phyloP scores from a whole-genome alignment of 1,140 invertebrate species.

The Ceratitis capitata region DNA sequence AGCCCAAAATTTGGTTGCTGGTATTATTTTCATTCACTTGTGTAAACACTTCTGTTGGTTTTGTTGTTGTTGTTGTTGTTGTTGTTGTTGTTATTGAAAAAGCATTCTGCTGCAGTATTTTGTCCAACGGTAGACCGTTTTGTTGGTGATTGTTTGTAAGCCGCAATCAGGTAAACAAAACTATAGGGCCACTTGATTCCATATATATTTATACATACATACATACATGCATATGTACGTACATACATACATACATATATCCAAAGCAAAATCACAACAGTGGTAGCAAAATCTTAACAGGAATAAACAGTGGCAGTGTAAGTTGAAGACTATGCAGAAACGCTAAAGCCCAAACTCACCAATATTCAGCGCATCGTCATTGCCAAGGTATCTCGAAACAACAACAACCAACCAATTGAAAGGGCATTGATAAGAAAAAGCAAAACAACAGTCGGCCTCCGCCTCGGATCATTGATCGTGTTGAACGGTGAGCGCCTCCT shows the following conservation, averaged over 20 bases:
- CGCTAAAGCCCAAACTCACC: background rate
- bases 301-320: background rate
- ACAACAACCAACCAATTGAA: background rate
- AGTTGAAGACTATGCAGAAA: background rate
- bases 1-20: too few relatives aligned
- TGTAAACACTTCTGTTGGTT: background rate
- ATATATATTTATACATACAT: too few relatives aligned
- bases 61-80: background rate
- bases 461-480: slow-evolving; percentile 54
- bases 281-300: background rate
- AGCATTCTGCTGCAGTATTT: background rate
- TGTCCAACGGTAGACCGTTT: background rate
- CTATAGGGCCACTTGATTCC: background rate
- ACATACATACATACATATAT: background rate
- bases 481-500: slow-evolving; percentile 64
- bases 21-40: too few relatives aligned
- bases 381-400: background rate
- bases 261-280: background rate
- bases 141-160: background rate
- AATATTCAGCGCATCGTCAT: background rate
- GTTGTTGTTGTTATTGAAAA: background rate
- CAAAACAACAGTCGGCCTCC: background rate
- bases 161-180: slow-evolving; percentile 1
- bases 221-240: background rate
- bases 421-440: background rate